Conservation (phyloP, 2,888 invertebrate species). For the Odontomyia ornata region DNA sequence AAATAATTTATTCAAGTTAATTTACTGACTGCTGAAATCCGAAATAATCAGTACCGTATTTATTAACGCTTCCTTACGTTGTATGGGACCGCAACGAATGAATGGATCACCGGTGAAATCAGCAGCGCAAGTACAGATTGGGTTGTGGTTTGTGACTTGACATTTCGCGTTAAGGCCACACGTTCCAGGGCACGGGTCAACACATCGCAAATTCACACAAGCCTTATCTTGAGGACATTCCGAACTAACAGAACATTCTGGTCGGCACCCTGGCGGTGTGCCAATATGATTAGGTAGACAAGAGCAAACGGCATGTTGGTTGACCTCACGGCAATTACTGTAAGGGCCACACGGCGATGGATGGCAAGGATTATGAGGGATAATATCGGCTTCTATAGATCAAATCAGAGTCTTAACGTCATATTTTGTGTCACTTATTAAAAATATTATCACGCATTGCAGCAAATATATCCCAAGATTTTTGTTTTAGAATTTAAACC, state of each 20-base stretch:
- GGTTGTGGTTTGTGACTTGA: slow-evolving; percentile 79
- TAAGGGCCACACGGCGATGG: slow-evolving; percentile 83
- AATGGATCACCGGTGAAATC: slow-evolving; percentile 76
- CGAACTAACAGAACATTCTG: slow-evolving; percentile 80
- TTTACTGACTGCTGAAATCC: background rate
- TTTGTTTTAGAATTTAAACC: too few relatives aligned
- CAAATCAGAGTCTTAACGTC: background rate
- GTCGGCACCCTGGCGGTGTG: slow-evolving; percentile 78
- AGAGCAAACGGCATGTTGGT: slow-evolving; percentile 81
- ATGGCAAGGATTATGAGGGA: slow-evolving; percentile 69
- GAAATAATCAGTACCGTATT: background rate
- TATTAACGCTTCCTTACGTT: slow-evolving; percentile 60
- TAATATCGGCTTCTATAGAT: slow-evolving; percentile 56
- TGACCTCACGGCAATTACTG: slow-evolving; percentile 76
- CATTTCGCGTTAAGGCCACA: slow-evolving; percentile 79
- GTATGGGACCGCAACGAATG: slow-evolving; percentile 66
- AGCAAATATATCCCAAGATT: background rate
- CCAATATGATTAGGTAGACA: slow-evolving; percentile 80
- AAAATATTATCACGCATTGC: background rate
- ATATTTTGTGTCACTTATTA: background rate
- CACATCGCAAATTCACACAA: slow-evolving; percentile 77
- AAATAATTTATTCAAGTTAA: too few relatives aligned
- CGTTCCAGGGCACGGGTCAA: slow-evolving; percentile 79
- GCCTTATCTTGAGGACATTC: slow-evolving; percentile 79
- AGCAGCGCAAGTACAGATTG: slow-evolving; percentile 79